Evolutionary conservation across 2,888 invertebrate species (phyloP).

Genomic region (Allygus modestus): DNA sequence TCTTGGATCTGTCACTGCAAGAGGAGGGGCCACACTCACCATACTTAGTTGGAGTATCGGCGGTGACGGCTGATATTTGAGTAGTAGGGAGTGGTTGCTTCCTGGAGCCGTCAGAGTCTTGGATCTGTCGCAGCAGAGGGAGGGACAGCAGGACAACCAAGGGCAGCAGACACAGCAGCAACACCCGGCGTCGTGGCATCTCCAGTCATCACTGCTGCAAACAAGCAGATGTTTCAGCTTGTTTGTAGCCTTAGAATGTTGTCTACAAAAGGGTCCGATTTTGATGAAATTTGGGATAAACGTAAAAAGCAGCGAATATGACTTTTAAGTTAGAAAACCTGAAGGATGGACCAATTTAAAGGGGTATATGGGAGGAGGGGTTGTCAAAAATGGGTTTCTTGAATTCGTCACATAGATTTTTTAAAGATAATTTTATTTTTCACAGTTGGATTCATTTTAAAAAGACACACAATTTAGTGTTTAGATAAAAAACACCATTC

Average conservation of each 20-base stretch:
- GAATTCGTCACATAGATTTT: no score
- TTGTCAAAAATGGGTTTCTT: no score
- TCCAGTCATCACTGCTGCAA: slow-evolving; percentile 30
- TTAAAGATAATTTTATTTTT: no score
- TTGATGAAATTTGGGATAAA: no score
- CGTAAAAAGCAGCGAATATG: no score
- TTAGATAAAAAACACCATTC: no score
- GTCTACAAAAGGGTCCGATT: not conserved
- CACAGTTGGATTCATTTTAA: no score
- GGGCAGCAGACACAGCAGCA: slow-evolving; percentile 24
- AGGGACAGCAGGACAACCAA: slow-evolving; percentile 11
- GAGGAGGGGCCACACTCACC: not conserved
- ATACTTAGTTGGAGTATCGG: not conserved
- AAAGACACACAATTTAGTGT: no score
- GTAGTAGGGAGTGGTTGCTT: not conserved
- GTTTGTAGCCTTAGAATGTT: not conserved
- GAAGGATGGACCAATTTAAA: no score
- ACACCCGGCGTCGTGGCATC: not conserved
- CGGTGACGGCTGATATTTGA: not conserved
- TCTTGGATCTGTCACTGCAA: no score
- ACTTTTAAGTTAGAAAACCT: not conserved
- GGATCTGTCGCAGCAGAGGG: not conserved
- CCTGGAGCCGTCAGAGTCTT: not conserved
- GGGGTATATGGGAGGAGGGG: no score
- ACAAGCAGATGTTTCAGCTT: no score